Conservation (phyloP, 2,797 vertebrate species). For the Pangasius sanitwongsei region DNA sequence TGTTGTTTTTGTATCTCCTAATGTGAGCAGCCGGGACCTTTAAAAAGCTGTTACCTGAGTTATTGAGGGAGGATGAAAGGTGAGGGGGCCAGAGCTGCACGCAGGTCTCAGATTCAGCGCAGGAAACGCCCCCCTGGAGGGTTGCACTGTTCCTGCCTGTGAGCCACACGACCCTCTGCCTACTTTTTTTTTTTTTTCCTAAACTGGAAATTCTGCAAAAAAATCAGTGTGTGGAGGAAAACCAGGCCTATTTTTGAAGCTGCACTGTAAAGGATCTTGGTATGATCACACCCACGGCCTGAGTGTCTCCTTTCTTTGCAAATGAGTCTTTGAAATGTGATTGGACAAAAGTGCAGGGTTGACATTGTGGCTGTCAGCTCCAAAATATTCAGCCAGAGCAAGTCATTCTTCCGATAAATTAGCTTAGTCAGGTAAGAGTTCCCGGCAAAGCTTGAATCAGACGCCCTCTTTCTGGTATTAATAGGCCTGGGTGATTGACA, state of each 20-base stretch:
- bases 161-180: constrained; percentile 62
- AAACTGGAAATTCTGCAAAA: constrained; percentile 67
- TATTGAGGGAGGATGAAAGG: constrained; percentile 70
- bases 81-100: constrained; percentile 36
- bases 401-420: constrained; percentile 28
- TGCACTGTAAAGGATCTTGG: constrained; percentile 44
- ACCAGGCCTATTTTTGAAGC: constrained; percentile 69
- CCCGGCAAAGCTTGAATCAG: constrained; percentile 36
- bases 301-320: constrained; percentile 47
- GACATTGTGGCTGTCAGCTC: constrained; percentile 13
- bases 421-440: constrained; percentile 34
- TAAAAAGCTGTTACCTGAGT: constrained; percentile 73
- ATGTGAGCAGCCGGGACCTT: constrained; percentile 63
- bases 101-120: constrained; percentile 61
- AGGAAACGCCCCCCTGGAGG: constrained; percentile 71
- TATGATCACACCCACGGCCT: constrained; percentile 39
- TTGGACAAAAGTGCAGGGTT: constrained; percentile 10
- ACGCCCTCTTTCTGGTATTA: not conserved
- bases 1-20: constrained; percentile 68
- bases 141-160: constrained; percentile 72
- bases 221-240: constrained; percentile 65
- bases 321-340: constrained; percentile 39
- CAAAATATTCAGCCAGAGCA: constrained; percentile 34
- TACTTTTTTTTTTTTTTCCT: constrained; percentile 26
- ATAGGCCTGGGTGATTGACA: not conserved